Percentiles rank a stretch among this genome's conserved stretches.
These are phyloP conservation scores for Argyresthia albistria DNA, from an alignment of 2,888 invertebrate species.

Conservation along the genomic window DNA sequence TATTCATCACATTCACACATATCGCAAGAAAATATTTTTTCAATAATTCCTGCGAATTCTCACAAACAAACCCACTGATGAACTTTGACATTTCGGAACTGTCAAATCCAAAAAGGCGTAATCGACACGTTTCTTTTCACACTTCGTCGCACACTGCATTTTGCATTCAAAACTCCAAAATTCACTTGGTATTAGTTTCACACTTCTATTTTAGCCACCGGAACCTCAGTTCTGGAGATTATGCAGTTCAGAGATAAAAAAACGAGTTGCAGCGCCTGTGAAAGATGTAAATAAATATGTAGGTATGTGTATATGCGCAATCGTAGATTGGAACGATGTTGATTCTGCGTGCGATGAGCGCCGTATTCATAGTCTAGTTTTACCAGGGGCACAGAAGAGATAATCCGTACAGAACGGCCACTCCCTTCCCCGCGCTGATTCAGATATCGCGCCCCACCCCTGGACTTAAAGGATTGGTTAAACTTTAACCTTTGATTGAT, in stretches of 20 bases:
- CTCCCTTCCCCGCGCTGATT: too few relatives aligned
- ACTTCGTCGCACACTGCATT: neutral
- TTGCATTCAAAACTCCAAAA: neutral
- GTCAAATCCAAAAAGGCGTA: slow-evolving; percentile 38
- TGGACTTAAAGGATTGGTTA: too few relatives aligned
- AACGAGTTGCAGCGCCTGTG: neutral
- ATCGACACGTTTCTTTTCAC: slow-evolving; percentile 14
- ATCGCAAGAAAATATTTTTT: neutral
- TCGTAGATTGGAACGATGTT: slow-evolving; percentile 52
- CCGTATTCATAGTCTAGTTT: slow-evolving; percentile 43
- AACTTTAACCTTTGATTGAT: too few relatives aligned
- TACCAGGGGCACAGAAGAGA: too few relatives aligned
- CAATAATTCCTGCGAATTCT: neutral
- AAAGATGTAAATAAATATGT: slow-evolving; percentile 26
- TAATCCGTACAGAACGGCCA: too few relatives aligned
- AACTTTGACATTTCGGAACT: slow-evolving; percentile 63
- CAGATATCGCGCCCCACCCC: too few relatives aligned
- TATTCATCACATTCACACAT: neutral
- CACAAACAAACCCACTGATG: slow-evolving; percentile 25
- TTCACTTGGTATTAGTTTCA: neutral
- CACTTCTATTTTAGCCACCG: too few relatives aligned
- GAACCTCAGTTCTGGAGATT: too few relatives aligned
- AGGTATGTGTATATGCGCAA: slow-evolving; percentile 16
- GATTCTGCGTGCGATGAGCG: slow-evolving; percentile 31
- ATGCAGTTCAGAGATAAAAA: neutral